Base-by-base conservation (phyloP, 2,797 vertebrate genomes). In the Myoxocephalus aenaeus region DNA sequence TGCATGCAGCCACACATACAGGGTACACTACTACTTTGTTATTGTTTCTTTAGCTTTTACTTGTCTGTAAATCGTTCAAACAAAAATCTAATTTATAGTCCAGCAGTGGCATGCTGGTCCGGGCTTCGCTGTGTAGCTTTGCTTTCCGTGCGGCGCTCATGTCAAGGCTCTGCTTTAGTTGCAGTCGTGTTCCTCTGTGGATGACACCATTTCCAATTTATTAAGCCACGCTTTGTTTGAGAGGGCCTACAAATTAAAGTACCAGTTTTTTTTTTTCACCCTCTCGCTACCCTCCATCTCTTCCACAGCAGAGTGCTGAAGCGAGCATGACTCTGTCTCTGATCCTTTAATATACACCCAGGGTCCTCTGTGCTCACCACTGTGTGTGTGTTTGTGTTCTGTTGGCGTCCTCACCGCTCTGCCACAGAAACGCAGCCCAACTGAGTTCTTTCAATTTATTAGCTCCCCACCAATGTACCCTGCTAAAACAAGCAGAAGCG, bases 121-220 rank as follows among this genome's bases (percentile, higher is more conserved):
- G 11, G 6, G 20, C 29, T 58, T 7, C 22, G 46, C 46, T 65
- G 57, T 62, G 11, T 11, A 73, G 20, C 65, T 80, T 46, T 59
- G 46, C 71, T 62, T 78, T 86, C 72, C 72, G 78, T 56, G 54
- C 74, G 38, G 74, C 14, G 18, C 51, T 78, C 70, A 75, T 64
- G 62, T 72, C 59, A 46, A 78, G 65, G 69, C 89, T 80, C 65
- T 13, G 58, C 44, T 68, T 70, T 88, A 72, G 88, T 85, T 85
- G 72, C 58, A 11, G 71, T 78, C 50, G 44, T 87, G 79, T 82
- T 84, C 87, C 87, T 90, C 57, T 86, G 84, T 89, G 89, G 82
- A 89, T 92, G 89, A 89, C 75, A 86, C 83, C 67, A 87, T 92
- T 94, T 94, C 88, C 91, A 92, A 92, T 94, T 94, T 89, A 95